Percentiles rank a stretch among this genome's conserved stretches.
Conservation (phyloP, 2,888 invertebrate genomes). For the Acanthosoma haemorrhoidale region DNA sequence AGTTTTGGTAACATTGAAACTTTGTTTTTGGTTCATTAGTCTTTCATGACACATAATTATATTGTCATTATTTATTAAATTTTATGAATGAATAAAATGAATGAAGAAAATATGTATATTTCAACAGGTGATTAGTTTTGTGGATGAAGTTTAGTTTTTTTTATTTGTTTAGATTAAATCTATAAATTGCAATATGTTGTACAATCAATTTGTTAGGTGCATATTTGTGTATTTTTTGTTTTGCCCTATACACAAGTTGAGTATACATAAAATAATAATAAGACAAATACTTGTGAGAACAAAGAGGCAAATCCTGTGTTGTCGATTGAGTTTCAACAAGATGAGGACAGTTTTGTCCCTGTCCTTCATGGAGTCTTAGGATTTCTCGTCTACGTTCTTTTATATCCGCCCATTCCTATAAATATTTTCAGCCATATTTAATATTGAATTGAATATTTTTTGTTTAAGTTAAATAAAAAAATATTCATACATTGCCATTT, state of each 20-base stretch:
- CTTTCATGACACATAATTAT: no score
- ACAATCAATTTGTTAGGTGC: no score
- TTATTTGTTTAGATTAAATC: no score
- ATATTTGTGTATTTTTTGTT: no score
- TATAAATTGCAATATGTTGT: no score
- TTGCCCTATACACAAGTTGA: no score
- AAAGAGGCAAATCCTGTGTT: conserved; percentile 44
- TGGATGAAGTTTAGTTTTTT: no score
- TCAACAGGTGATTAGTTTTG: no score
- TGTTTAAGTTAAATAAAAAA: background rate
- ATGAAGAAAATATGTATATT: no score
- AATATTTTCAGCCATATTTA: conserved; percentile 2
- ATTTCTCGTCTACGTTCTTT: conserved; percentile 45
- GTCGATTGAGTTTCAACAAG: conserved; percentile 45
- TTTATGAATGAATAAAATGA: background rate
- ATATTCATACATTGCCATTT: conserved; percentile 44
- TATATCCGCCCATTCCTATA: conserved; percentile 45
- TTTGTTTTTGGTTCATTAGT: no score
- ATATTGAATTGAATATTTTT: background rate
- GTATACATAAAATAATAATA: background rate
- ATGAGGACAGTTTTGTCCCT: conserved; percentile 46
- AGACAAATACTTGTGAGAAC: conserved; percentile 44
- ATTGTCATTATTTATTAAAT: background rate
- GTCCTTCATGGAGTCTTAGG: conserved; percentile 45
- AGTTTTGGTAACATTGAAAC: no score